Percentiles rank a stretch among this genome's conserved stretches.
phyloP scores from a whole-genome alignment of 2,113 vertebrate genomes.

The Heterocephalus glaber region DNA sequence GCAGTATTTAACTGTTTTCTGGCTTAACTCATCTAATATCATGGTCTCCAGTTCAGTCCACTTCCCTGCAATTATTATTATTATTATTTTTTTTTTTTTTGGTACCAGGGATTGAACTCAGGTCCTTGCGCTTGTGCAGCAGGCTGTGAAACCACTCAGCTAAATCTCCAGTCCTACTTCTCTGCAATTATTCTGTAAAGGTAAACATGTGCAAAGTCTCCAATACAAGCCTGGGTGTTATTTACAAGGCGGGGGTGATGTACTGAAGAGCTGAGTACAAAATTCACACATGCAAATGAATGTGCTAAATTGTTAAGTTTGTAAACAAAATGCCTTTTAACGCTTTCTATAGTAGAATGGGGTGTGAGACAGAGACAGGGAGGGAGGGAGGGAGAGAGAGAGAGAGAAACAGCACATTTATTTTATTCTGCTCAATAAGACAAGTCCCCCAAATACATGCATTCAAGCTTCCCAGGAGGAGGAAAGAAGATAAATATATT shows the following conservation, averaged over 20 bases:
- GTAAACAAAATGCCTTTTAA: background rate
- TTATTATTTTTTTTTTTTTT: no score
- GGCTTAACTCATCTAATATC: background rate
- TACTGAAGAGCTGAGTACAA: background rate
- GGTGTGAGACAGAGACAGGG: background rate
- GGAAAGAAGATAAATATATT: rapidly evolving
- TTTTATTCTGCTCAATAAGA: background rate
- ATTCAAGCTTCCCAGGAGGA: background rate
- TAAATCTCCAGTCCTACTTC: background rate
- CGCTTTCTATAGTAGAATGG: background rate
- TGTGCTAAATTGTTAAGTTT: background rate
- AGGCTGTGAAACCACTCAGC: no score
- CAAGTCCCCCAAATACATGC: background rate
- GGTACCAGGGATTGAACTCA: no score
- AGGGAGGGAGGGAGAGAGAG: no score
- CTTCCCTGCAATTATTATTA: background rate
- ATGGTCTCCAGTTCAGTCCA: rapidly evolving
- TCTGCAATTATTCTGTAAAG: background rate
- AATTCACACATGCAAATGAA: background rate
- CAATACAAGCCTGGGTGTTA: background rate
- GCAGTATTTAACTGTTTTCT: background rate
- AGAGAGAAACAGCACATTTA: background rate
- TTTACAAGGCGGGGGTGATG: background rate
- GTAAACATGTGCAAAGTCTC: background rate
- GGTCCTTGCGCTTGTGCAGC: no score